These are phyloP conservation scores for Thaleichthys pacificus DNA, from an alignment of 2,797 vertebrate genomes.

Conservation along the genomic window DNA sequence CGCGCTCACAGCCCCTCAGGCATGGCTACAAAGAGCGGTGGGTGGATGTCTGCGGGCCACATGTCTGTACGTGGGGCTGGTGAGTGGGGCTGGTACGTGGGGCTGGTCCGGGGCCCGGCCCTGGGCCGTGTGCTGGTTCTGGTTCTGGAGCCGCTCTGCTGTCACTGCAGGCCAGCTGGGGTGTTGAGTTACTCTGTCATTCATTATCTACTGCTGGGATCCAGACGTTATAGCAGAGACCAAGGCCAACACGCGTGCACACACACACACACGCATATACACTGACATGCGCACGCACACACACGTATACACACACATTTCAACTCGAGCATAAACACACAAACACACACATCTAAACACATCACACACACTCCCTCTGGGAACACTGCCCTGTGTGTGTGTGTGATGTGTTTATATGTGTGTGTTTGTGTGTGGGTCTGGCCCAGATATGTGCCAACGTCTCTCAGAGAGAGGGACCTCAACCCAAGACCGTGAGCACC, in stretches of 20 bases:
- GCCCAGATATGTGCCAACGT: slow-evolving; percentile 23
- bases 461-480: too few relatives aligned
- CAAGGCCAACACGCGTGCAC: slow-evolving; percentile 17
- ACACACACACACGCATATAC: too few relatives aligned
- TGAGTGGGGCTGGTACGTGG: too few relatives aligned
- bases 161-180: slow-evolving; percentile 19
- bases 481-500: slow-evolving; percentile 42
- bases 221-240: slow-evolving; percentile 26
- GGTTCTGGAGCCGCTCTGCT: too few relatives aligned
- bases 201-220: slow-evolving; percentile 26
- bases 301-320: too few relatives aligned
- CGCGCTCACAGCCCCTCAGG: slow-evolving; percentile 53
- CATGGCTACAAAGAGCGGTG: slow-evolving; percentile 52
- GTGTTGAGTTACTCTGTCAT: slow-evolving; percentile 46
- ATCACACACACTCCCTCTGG: too few relatives aligned
- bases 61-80: slow-evolving; percentile 52
- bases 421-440: slow-evolving; percentile 18
- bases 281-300: too few relatives aligned
- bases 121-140: too few relatives aligned
- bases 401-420: neutral
- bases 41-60: slow-evolving; percentile 40
- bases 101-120: too few relatives aligned
- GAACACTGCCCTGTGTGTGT: too few relatives aligned
- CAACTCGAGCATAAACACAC: too few relatives aligned
- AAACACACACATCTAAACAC: slow-evolving; percentile 18